Evolutionary conservation across 2,113 vertebrate species (phyloP).

Genomic region (Genyomyrus donnyi): DNA sequence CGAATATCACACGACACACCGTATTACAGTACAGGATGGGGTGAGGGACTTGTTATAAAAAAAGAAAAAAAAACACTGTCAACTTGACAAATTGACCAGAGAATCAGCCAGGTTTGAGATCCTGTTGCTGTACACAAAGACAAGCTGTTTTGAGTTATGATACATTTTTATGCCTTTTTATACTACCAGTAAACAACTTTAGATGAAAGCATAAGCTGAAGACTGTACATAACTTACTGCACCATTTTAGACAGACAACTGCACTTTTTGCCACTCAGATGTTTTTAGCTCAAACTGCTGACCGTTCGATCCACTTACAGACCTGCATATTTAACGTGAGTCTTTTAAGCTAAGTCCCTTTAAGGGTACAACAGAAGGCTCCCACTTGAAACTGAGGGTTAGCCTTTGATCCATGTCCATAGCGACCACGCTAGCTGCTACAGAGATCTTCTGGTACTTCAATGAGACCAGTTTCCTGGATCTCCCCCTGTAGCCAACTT

Average conservation of each 20-base stretch:
- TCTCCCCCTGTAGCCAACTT: background rate
- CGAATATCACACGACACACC: background rate
- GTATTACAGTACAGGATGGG: background rate
- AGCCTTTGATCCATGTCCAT: background rate
- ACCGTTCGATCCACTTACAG: background rate
- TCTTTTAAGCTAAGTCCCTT: background rate
- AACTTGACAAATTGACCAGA: background rate
- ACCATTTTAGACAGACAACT: background rate
- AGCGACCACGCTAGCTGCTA: background rate
- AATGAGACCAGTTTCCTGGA: background rate
- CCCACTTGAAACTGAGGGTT: background rate
- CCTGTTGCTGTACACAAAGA: background rate
- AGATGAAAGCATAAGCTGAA: background rate
- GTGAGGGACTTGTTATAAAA: background rate
- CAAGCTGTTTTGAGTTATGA: background rate
- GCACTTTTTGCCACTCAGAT: background rate
- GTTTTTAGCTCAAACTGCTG: background rate
- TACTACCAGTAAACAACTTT: background rate
- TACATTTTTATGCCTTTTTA: background rate
- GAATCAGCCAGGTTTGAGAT: background rate
- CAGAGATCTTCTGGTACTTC: background rate
- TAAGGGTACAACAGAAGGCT: background rate
- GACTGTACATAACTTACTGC: background rate
- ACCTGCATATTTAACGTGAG: background rate
- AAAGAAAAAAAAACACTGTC: background rate